Base-by-base conservation (phyloP, 2,113 vertebrate genomes). In the Tinamus guttatus region DNA sequence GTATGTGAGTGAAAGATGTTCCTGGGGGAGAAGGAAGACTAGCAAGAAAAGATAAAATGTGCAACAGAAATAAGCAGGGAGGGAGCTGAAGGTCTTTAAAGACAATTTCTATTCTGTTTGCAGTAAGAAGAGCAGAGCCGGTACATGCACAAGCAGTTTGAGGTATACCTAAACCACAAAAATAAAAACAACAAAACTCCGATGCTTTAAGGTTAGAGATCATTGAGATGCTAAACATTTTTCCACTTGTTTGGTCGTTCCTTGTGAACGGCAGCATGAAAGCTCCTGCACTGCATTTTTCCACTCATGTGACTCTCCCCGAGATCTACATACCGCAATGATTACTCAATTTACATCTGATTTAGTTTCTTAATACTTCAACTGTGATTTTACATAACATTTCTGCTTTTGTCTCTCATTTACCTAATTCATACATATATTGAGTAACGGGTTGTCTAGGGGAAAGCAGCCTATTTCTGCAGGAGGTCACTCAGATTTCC, bases 321-420 rank as follows among this genome's bases (percentile, higher is more conserved):
- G 1, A 95, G 78, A 96, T 91, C 87, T 87, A 93, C 90, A 93
- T 47, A 87, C 41, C 2, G 9, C 88, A 96, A 84, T 83, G 85
- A 96, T 96, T 96, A 96, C 90, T 90, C 89, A 93, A 95, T 96
- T 97, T 97, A 96, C 92, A 94, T 94, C 91, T 94, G 96, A 95
- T 96, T 94, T 94, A 83, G 27, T 93, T 75, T 78, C 89, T 92
- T 89, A 96, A 93, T 93, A 87, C 25, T 89, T 95, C 81, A 90
- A 90, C 77, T 92, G 86, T 93, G 91, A 94, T 95, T 95, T 93
- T 84, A 96, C 85, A 84, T 84, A 93, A 94, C 85, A 94, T 95
- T 89, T 94, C 92, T 82, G 74, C 86, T 89, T 96, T 89, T 96
- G 90, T 89, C 86, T 90, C 90, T 96, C 94, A 97, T 96, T 95